Evolutionary conservation across 2,888 invertebrate species (phyloP), one percentile per base, ranked within the genome.

Genomic region (Formica aserva): DNA sequence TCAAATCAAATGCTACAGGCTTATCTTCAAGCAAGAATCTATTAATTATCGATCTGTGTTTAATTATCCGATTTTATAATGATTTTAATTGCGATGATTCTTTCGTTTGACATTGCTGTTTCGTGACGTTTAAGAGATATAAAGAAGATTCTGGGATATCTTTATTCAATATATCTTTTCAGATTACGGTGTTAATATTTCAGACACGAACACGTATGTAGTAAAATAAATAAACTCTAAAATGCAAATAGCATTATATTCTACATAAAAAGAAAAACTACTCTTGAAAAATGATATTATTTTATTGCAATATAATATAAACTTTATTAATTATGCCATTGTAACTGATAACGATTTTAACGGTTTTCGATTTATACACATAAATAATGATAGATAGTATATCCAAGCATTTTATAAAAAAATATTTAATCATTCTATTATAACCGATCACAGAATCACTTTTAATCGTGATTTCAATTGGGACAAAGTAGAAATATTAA

Each of bases 271-370:
- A 5, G 38, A 11, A 67, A 67, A 45, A 11, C 3, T 45, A 5
- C 8, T 45, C 45, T 18, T 45, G 22, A 35, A 22, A 65, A 65
- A 35, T 5, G 48, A 65, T 65, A 65, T 69, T 35, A 65, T 69
- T 45, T 45, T 45, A 18, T 67, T 69, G n/a, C n/a, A 22, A n/a
- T 35, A 55, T 15, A 55, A 71, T 15, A 55, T 35, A 4, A 32
- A 52, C 15, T 18, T 48, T 8, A 48, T 48, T 48, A 18, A 48
- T 48, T 48, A 48, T 13, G 41, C 11, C 45, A 41, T 41, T 3
- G 45, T 45, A 45, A 45, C 13, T 13, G 45, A 45, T 41, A 2
- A 41, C 41, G 3, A 13, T 45, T 45, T 38, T 9, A 38, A 38
- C 11, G 38, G 9, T 38, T 38, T 45, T 45, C 45, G 4, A 45